Base-by-base conservation (phyloP, 2,113 vertebrate genomes). In the Coracopsis vasa region DNA sequence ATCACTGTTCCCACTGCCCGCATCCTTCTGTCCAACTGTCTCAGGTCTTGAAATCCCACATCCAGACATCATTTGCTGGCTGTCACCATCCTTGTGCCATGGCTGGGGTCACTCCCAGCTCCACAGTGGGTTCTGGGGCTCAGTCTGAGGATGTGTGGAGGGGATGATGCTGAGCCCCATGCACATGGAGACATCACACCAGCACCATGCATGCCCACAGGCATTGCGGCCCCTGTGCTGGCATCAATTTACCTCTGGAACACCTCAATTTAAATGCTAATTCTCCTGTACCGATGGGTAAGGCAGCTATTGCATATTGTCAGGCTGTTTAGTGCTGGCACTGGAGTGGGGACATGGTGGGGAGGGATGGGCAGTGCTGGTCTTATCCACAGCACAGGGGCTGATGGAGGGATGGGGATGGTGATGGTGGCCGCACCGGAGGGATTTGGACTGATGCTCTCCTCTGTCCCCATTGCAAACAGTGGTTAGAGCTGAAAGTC, bases 221-320 rank as follows among this genome's bases (percentile, higher is more conserved):
- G 77, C 62, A 5, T 66, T 13, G 16, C 27, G 0, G 73, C 83
- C 29, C 33, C 61, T 29, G 44, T 11, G 5, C 85, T 23, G 20
- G 31, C 6, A 6, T 97, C 33, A 93, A 97, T 97, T 97, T 95
- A 93, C 96, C 69, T 97, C 81, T 18, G 61, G 94, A 97, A 96
- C 88, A 93, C 97, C 94, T 96, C 96, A 88, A 97, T 98, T 98
- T 98, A 98, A 98, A 97, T 98, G 97, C 97, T 97, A 97, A 98
- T 98, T 97, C 95, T 70, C 45, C 85, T 53, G 89, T 96, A 86
- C 75, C 8, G 11, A 94, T 90, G 90, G 75, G 75, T 69, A 19
- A 65, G 91, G 86, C 64, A 64, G 84, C 71, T 94, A 7, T 33
- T 60, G 86, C 47, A 8, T 51, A 54, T 54, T 90, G 82, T 72